Base-by-base conservation (phyloP, 2,888 invertebrate species). In the Luffia ferchaultella region DNA sequence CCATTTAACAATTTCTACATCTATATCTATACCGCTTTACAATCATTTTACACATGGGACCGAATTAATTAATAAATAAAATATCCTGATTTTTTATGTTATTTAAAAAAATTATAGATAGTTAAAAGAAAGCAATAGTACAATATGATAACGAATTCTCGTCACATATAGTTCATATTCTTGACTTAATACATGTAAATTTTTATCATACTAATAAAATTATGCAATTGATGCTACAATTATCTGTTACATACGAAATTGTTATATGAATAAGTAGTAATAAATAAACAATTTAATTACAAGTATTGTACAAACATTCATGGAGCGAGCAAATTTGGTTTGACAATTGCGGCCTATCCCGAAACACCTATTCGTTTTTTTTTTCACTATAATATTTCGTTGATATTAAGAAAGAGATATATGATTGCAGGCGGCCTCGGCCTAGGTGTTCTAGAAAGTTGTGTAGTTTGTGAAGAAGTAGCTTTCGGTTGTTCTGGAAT, bases 401-500 rank as follows among this genome's bases (percentile, higher is more conserved):
- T 30, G 12, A 7, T 30, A 30, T 30, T 7, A 30, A 30, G 30
- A 30, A 7, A 30, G 3, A 30, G 30, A 30, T 12, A 30, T 30
- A 12, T 30, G n/a, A 12, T 66, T 69, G 46, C 72, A 92, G 93
- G 95, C 70, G 96, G 96, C 43, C 68, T 92, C 65, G 92, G 89
- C 52, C 75, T 92, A 65, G 87, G 88, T 53, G 86, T 89, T 45
- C 85, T 93, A 63, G 93, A 94, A 65, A 79, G 85, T 42, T 89
- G 93, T 67, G 65, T 97, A 47, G 85, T 96, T 48, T 88, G 90
- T 50, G 97, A 98, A 78, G 94, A 96, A 70, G 62, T 96, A 45
- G 91, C 93, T 1, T 98, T 92, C 73, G 98, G 95, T 42, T 98
- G 98, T 72, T 91, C 96, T 41, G 97, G 96, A 49, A 90, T 96